Evolutionary conservation across 2,113 vertebrate genomes (phyloP), one percentile per base, ranked within the genome.

Genomic region (Noturus placidus): DNA sequence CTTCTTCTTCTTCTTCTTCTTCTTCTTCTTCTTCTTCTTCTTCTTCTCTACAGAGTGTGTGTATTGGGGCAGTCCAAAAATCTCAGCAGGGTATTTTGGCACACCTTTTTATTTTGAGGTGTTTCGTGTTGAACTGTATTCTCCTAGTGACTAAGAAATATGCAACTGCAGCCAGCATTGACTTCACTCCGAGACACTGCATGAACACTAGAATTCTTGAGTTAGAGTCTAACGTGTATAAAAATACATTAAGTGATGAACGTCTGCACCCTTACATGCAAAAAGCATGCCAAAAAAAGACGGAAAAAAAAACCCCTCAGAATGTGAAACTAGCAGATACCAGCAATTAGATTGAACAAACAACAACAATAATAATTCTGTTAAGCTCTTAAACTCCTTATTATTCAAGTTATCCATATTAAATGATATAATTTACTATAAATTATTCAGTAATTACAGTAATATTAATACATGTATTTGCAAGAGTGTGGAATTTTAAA

Each of bases 1-100:
- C 42, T 46, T 46, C 38, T 42, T 8, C 8, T 46, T 50, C 46
- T 42, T 42, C 5, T 42, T 42, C 5, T 42, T 42, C 5, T 42
- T 42, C 42, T 35, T 46, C 6, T 46, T 46, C 42, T 46, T 46
- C 6, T 46, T 46, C 42, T 50, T 50, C 9, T 50, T 50, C 9
- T 50, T 50, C 9, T 50, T 50, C 38, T 35, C 69, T 8, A 42
- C 65, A 33, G 13, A 69, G 65, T 35, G n/a, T 30, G n/a, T 67
- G 70, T 10, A 25, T 27, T 57, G 46, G 52, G 22, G 72, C 72
- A 76, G 22, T 42, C 69, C 30, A 25, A 82, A 61, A 30, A 46
- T 67, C 79, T 65, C 70, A 78, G 80, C 52, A 72, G 81, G 42
- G 35, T 52, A 20, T 80, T 56, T 27, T 84, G 19, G 70, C 65